A percentile compares a stretch with the other conserved stretches of the same genome.
phyloP scores from a whole-genome alignment of 2,797 vertebrate species.

The Knipowitschia caucasica region DNA sequence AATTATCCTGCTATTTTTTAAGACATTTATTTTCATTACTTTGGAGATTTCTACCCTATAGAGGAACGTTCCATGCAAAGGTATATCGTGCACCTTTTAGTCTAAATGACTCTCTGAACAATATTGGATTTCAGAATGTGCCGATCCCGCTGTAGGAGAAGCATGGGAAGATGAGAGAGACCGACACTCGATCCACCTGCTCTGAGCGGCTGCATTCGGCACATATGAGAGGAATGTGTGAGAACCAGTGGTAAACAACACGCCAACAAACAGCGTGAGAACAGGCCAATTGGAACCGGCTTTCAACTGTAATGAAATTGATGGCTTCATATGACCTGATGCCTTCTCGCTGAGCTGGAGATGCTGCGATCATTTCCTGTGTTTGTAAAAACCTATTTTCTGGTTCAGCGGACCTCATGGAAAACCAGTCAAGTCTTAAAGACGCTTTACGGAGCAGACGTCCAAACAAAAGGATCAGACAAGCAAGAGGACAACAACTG shows the following conservation, averaged over 20 bases:
- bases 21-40: no score
- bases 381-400: conserved; percentile 85
- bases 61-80: no score
- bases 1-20: no score
- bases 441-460: conserved; percentile 66
- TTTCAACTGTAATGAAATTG: conserved; percentile 3
- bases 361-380: conserved; percentile 89
- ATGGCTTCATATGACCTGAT: neutral
- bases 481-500: conserved; percentile 28
- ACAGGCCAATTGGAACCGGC: conserved; percentile 9
- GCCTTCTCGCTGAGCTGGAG: conserved; percentile 70
- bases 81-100: no score
- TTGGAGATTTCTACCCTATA: no score
- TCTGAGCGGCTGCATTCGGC: conserved; percentile 18
- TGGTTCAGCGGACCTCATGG: conserved; percentile 85
- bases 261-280: neutral
- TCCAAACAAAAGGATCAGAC: conserved; percentile 42
- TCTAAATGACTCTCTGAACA: neutral
- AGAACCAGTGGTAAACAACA: conserved; percentile 41
- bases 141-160: conserved; percentile 17
- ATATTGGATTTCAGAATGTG: neutral
- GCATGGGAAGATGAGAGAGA: conserved; percentile 28
- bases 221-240: conserved; percentile 54
- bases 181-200: conserved; percentile 52
- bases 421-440: conserved; percentile 85